Evolutionary conservation across 2,113 vertebrate species (phyloP), one percentile per base, ranked within the genome.

Genomic region (Nibea coibor): DNA sequence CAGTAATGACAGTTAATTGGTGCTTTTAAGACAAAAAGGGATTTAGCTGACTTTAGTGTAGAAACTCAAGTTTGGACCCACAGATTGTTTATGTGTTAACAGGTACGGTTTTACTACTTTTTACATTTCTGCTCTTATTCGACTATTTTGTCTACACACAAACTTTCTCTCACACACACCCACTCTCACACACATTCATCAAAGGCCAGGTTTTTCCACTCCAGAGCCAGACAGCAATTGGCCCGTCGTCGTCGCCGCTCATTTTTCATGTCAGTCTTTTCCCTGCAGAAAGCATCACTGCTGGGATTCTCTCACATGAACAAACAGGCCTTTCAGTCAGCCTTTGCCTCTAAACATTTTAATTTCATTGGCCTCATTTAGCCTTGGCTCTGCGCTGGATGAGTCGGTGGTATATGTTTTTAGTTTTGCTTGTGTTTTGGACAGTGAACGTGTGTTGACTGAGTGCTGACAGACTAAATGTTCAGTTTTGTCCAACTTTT

Each of bases 241-340:
- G 89, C 89, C 74, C 20, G 53, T 65, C 19, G 0, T 65, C 19
- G 0, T 59, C 16, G 11, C 77, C 77, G 80, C 79, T 87, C 83
- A 87, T 91, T 91, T 89, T 88, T 91, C 88, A 86, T 87, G 88
- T 91, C 86, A 84, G 81, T 82, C 77, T 72, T 87, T 83, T 88
- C 72, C 80, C 84, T 80, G 82, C 77, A 85, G 78, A 89, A 86
- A 69, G 67, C 87, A 84, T 88, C 87, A 82, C 74, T 71, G 80
- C 86, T 87, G 80, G 64, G 82, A 89, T 88, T 82, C 72, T 87
- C 87, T 81, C 75, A 61, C 71, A 83, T 65, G 84, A 89, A 90
- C 90, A 90, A 91, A 91, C 84, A 88, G 82, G 54, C 80, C 88
- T 85, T 89, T 91, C 84, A 89, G 71, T 78, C 71, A 88, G 71